Evolutionary conservation across 2,113 vertebrate genomes (phyloP).

Genomic region (Geococcyx californianus): DNA sequence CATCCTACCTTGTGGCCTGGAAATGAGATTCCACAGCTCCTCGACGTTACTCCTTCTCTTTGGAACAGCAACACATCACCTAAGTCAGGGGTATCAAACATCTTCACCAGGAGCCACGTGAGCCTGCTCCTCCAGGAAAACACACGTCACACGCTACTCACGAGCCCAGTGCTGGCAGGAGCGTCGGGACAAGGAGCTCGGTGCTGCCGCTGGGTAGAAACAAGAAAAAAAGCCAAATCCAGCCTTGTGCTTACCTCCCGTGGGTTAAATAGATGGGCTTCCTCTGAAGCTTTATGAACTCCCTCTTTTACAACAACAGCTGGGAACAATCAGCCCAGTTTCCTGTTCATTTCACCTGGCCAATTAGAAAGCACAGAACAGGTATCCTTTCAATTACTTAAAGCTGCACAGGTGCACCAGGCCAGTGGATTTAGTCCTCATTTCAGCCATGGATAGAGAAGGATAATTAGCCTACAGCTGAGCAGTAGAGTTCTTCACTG

Average conservation of each 20-base stretch:
- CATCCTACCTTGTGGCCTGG: accelerated
- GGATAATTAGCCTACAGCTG: neutral
- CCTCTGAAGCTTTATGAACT: neutral
- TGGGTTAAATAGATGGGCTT: accelerated
- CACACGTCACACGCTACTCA: no score
- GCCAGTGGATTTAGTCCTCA: neutral
- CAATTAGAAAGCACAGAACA: neutral
- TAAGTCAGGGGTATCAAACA: no score
- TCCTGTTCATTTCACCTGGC: neutral
- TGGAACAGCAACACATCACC: neutral
- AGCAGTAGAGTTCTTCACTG: neutral
- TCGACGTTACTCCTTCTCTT: accelerated
- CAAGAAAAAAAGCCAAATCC: no score
- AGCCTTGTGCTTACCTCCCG: no score
- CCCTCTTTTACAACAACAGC: neutral
- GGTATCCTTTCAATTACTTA: neutral
- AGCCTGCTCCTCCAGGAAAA: no score
- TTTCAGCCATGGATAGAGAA: neutral
- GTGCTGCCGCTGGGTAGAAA: no score
- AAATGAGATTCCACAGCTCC: accelerated
- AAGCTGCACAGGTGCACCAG: neutral
- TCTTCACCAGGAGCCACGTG: no score
- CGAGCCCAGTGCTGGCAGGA: no score
- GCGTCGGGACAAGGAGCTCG: no score
- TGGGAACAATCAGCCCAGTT: neutral